Conservation (phyloP, 2,888 invertebrate genomes). For the Ceraclea dissimilis region DNA sequence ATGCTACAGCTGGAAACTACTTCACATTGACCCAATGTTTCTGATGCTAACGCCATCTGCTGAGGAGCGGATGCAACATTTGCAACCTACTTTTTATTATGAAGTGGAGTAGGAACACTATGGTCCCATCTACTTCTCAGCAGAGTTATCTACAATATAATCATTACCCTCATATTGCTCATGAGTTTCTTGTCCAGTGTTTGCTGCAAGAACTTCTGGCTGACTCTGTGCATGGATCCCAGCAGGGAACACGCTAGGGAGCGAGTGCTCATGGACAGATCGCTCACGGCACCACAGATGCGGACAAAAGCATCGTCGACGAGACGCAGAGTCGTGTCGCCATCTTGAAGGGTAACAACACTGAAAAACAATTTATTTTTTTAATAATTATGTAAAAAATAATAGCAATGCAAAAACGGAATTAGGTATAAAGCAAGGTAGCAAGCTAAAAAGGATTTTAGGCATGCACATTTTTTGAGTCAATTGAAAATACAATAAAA, state of each 20-base stretch:
- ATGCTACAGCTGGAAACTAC: no score
- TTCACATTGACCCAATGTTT: no score
- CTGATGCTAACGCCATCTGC: no score
- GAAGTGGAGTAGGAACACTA: no score
- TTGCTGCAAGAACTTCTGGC: conserved; percentile 85
- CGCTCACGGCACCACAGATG: conserved; percentile 89
- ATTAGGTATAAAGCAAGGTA: no score
- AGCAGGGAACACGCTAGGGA: conserved; percentile 77
- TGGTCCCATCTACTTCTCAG: background rate
- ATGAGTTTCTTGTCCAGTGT: conserved; percentile 96
- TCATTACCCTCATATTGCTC: conserved; percentile 80
- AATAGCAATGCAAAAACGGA: no score
- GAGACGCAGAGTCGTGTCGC: conserved; percentile 78
- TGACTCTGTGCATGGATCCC: conserved; percentile 81
- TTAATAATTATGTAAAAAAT: no score
- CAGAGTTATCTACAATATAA: background rate
- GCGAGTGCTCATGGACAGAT: conserved; percentile 82
- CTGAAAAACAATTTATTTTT: conserved; percentile 40
- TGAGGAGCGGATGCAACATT: no score
- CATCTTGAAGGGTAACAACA: conserved; percentile 60
- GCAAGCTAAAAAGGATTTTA: no score
- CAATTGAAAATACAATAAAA: no score
- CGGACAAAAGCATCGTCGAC: conserved; percentile 95
- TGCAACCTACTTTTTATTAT: no score
- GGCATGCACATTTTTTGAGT: no score